Evolutionary conservation across 2,888 invertebrate species (phyloP).

Genomic region (Tenodera sinensis): DNA sequence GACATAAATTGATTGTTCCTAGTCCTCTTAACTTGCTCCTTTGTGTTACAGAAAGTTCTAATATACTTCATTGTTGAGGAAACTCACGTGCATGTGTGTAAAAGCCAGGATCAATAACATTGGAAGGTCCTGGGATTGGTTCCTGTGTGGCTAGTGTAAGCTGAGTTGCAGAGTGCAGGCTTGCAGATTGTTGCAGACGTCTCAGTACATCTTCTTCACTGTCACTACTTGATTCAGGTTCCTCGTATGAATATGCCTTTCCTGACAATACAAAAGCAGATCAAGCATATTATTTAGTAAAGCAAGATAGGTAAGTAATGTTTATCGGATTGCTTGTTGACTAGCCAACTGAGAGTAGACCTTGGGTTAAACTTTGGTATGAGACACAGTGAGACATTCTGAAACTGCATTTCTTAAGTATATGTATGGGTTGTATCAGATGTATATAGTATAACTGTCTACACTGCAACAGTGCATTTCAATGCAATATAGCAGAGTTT

Average conservation of each 20-base stretch:
- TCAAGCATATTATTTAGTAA: neutral
- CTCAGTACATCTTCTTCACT: constrained; percentile 69
- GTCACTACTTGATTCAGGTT: constrained; percentile 67
- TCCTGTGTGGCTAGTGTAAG: constrained; percentile 8
- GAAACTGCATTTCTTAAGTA: no score
- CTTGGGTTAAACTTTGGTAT: no score
- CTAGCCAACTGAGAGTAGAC: neutral
- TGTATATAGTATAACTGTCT: no score
- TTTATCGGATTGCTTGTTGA: neutral
- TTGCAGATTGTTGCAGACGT: constrained; percentile 47
- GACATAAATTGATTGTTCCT: neutral
- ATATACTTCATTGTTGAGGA: constrained; percentile 4
- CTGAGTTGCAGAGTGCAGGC: constrained; percentile 43
- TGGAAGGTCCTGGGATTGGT: constrained; percentile 21
- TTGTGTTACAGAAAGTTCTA: neutral
- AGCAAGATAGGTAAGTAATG: neutral
- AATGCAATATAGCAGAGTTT: no score
- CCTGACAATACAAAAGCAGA: constrained; percentile 42
- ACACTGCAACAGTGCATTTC: no score
- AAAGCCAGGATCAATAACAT: neutral
- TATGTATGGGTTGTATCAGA: no score
- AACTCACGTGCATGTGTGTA: constrained; percentile 27
- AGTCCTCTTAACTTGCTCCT: neutral
- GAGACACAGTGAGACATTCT: no score
- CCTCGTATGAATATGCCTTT: constrained; percentile 60